Percentiles rank a stretch among this genome's conserved stretches.
Conservation (phyloP, 1,140 invertebrate species). For the Ostrea denselamellosa region DNA sequence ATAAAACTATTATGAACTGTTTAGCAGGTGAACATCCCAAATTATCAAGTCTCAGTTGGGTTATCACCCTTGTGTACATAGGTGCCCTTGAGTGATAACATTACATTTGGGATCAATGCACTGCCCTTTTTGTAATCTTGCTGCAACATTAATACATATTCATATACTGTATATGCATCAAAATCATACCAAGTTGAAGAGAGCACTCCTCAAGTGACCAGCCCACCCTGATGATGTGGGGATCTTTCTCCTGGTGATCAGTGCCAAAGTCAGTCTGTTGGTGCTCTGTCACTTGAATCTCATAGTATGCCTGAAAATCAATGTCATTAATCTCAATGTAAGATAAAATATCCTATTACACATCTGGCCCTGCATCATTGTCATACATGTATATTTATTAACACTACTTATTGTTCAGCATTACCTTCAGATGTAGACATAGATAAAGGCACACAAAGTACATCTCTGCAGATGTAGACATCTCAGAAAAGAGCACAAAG, state of each 20-base stretch:
- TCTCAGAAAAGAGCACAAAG: too few relatives aligned
- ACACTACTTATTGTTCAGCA: background rate
- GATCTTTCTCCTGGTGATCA: slow-evolving; percentile 81
- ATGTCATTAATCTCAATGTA: background rate
- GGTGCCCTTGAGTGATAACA: too few relatives aligned
- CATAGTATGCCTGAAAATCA: slow-evolving; percentile 70
- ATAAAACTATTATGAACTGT: too few relatives aligned
- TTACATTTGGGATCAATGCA: too few relatives aligned
- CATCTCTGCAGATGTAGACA: too few relatives aligned
- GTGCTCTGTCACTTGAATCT: slow-evolving; percentile 79
- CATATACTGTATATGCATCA: background rate
- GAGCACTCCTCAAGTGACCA: slow-evolving; percentile 88
- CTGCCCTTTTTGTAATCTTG: too few relatives aligned
- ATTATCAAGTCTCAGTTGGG: too few relatives aligned
- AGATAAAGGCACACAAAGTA: too few relatives aligned
- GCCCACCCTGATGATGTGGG: slow-evolving; percentile 89
- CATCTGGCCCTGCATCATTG: background rate
- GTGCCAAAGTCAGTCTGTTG: slow-evolving; percentile 80
- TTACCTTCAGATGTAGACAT: too few relatives aligned
- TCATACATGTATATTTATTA: background rate
- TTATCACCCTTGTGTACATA: too few relatives aligned
- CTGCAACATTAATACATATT: too few relatives aligned
- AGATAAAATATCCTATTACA: background rate
- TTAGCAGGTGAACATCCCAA: too few relatives aligned
- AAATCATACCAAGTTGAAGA: slow-evolving; percentile 86